Percentiles rank a stretch among this genome's conserved stretches.
Conservation (phyloP, 2,797 vertebrate species). For the Manis javanica region DNA sequence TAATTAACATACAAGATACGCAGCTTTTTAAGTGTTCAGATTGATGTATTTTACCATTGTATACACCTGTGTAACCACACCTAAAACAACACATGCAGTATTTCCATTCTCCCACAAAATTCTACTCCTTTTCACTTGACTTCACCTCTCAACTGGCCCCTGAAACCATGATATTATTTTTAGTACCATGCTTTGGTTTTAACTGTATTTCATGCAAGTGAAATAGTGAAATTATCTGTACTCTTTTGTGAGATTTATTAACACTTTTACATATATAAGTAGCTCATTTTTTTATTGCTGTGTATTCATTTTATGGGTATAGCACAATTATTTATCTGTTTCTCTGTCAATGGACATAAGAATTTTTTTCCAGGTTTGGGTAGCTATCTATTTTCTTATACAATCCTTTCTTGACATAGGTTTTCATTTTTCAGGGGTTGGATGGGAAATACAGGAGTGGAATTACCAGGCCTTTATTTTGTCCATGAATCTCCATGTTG, state of each 20-base stretch:
- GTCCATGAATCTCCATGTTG: not conserved
- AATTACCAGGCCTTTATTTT: not conserved
- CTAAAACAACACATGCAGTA: not conserved
- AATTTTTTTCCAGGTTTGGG: not conserved
- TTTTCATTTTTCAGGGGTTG: not conserved
- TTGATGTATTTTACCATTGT: not conserved
- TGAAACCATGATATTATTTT: not conserved
- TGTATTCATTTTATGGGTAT: not conserved
- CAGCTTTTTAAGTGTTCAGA: not conserved
- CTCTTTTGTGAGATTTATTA: not conserved
- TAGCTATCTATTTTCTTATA: not conserved
- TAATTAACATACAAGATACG: not conserved
- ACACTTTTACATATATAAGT: accelerated
- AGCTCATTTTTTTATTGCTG: not conserved
- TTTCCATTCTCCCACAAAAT: not conserved
- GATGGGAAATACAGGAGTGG: not conserved
- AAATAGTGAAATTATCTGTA: not conserved
- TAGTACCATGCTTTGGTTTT: not conserved
- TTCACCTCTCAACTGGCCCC: not conserved
- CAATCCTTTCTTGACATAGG: not conserved
- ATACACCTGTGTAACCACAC: not conserved
- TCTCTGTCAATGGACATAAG: not conserved
- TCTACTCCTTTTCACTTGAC: not conserved
- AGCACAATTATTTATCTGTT: not conserved
- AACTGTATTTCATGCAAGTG: not conserved